Evolutionary conservation across 1,140 invertebrate genomes (phyloP).

Genomic region (Theocolax elegans): DNA sequence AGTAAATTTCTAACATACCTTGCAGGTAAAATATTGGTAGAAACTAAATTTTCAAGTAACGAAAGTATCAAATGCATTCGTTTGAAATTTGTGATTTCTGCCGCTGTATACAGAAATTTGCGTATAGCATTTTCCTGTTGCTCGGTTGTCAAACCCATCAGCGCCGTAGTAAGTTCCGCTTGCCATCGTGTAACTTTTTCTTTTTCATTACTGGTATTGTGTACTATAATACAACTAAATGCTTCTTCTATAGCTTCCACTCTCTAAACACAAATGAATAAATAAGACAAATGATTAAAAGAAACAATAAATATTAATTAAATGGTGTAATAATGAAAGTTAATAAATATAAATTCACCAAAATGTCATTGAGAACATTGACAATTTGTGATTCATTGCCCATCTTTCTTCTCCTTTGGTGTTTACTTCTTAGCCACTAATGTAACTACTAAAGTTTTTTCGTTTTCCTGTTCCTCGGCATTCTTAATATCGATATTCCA

Average conservation of each 20-base stretch:
- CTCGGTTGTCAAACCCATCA: slow-evolving; percentile 72
- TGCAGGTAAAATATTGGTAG: slow-evolving; percentile 73
- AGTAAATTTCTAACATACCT: slow-evolving; percentile 61
- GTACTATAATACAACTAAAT: slow-evolving; percentile 85
- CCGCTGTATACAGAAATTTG: slow-evolving; percentile 77
- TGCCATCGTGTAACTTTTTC: slow-evolving; percentile 75
- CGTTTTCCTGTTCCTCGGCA: slow-evolving; percentile 16
- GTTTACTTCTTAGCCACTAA: neutral
- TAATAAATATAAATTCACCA: slow-evolving; percentile 23
- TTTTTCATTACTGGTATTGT: slow-evolving; percentile 75
- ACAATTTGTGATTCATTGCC: slow-evolving; percentile 39
- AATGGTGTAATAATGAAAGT: neutral
- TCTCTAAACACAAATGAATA: slow-evolving; percentile 68
- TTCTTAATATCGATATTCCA: slow-evolving; percentile 1
- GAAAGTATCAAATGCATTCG: slow-evolving; percentile 79
- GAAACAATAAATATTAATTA: neutral
- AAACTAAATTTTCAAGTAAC: slow-evolving; percentile 79
- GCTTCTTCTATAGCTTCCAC: slow-evolving; percentile 87
- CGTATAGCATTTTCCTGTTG: slow-evolving; percentile 78
- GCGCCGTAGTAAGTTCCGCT: slow-evolving; percentile 70
- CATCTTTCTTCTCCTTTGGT: slow-evolving; percentile 21
- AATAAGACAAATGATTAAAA: neutral
- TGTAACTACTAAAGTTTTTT: slow-evolving; percentile 14
- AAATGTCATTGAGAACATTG: slow-evolving; percentile 39
- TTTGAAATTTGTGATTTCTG: slow-evolving; percentile 77